Percentiles rank a stretch among this genome's conserved stretches.
Evolutionary conservation across 2,888 invertebrate species (phyloP).

Genomic region (Spisula subtruncata): DNA sequence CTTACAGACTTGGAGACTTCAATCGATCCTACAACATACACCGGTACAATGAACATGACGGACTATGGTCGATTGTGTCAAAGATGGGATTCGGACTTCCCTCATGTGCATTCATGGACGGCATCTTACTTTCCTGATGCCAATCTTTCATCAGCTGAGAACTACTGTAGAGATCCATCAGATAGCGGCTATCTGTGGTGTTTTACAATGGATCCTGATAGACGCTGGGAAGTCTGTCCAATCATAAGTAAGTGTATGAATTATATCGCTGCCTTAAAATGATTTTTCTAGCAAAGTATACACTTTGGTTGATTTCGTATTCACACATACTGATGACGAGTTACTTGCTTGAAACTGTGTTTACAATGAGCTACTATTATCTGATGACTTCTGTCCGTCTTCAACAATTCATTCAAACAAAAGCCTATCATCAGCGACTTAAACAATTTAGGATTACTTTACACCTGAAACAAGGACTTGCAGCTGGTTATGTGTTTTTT

Average conservation of each 20-base stretch:
- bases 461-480: no score
- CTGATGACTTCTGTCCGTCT: no score
- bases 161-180: constrained; percentile 33
- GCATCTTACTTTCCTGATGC: neutral
- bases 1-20: neutral
- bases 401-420: no score
- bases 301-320: no score
- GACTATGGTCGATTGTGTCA: constrained; percentile 50
- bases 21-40: constrained; percentile 23
- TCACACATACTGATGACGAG: no score
- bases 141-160: neutral
- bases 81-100: constrained; percentile 56
- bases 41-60: constrained; percentile 51
- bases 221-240: neutral
- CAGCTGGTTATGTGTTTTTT: no score
- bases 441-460: no score
- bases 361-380: no score
- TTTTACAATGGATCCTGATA: constrained; percentile 19
- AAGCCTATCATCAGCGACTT: no score
- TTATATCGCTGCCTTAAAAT: no score
- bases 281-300: no score
- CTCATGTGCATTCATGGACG: constrained; percentile 40
- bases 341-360: no score
- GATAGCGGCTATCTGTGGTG: constrained; percentile 15
- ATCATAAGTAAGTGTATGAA: neutral